Evolutionary conservation across 2,797 vertebrate genomes (phyloP).

Genomic region (Pelobates cultripes): DNA sequence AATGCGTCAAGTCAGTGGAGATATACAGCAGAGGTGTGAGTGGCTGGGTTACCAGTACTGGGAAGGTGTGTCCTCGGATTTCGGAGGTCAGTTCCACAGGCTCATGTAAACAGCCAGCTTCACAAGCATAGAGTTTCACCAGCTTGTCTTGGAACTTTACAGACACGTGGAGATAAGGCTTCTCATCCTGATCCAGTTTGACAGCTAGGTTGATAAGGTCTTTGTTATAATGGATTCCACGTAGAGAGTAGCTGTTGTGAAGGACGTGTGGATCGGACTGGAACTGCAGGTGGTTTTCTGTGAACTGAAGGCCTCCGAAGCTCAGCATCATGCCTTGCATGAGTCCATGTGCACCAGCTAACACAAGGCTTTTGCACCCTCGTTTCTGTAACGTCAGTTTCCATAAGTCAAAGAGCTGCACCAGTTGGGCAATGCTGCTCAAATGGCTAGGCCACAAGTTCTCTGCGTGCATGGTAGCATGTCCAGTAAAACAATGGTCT

Average conservation of each 20-base stretch:
- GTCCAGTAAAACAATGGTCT: slow-evolving; percentile 96
- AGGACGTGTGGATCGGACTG: slow-evolving; percentile 92
- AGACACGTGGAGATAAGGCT: slow-evolving; percentile 90
- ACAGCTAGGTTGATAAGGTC: slow-evolving; percentile 90
- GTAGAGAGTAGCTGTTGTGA: slow-evolving; percentile 93
- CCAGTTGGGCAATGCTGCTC: slow-evolving; percentile 78
- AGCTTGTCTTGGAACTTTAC: slow-evolving; percentile 89
- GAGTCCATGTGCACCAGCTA: slow-evolving; percentile 86
- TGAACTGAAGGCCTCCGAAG: slow-evolving; percentile 96
- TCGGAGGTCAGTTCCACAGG: slow-evolving; percentile 93
- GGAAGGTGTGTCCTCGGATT: slow-evolving; percentile 86
- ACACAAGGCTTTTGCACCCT: slow-evolving; percentile 89
- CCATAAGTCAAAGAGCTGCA: slow-evolving; percentile 93
- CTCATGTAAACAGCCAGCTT: slow-evolving; percentile 93
- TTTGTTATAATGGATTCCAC: slow-evolving; percentile 92
- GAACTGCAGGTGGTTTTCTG: slow-evolving; percentile 97
- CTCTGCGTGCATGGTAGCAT: slow-evolving; percentile 94
- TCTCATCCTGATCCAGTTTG: slow-evolving; percentile 82
- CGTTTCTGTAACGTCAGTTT: slow-evolving; percentile 92
- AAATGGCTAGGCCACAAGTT: slow-evolving; percentile 90
- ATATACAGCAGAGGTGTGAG: slow-evolving; percentile 94
- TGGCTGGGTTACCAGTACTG: slow-evolving; percentile 94
- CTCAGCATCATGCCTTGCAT: slow-evolving; percentile 96
- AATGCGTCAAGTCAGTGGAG: slow-evolving; percentile 89
- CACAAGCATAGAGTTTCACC: slow-evolving; percentile 88